Evolutionary conservation across 2,888 invertebrate genomes (phyloP).

Genomic region (Scelioninae gen. 1): DNA sequence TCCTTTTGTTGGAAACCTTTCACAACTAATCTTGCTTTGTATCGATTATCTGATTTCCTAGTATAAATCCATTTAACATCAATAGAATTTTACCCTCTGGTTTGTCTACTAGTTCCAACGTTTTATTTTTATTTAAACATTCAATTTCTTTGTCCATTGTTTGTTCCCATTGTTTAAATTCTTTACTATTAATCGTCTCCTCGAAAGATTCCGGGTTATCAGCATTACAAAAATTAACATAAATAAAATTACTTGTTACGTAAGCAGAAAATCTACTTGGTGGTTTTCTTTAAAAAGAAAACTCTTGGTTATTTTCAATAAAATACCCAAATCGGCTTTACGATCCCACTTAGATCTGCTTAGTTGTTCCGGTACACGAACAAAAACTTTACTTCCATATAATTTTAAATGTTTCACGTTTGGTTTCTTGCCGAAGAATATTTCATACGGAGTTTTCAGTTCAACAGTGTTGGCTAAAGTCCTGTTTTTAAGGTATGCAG

Average conservation of each 20-base stretch:
- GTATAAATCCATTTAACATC: conserved; percentile 20
- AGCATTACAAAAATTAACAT: conserved; percentile 8
- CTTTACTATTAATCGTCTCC: conserved; percentile 30
- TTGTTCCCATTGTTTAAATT: conserved; percentile 18
- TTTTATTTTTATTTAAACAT: conserved; percentile 43
- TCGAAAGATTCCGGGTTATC: conserved; percentile 31
- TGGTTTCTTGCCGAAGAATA: conserved; percentile 63
- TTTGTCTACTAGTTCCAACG: conserved; percentile 27
- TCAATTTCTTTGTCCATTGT: conserved; percentile 47
- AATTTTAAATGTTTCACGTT: conserved; percentile 61
- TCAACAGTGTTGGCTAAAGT: conserved; percentile 61
- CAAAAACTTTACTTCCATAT: conserved; percentile 71
- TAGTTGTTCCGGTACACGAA: conserved; percentile 64
- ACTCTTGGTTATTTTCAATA: no score
- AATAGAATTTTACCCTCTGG: conserved; percentile 12
- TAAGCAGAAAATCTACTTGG: no score
- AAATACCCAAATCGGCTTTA: conserved; percentile 54
- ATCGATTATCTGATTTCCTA: not conserved
- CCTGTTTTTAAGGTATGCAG: conserved; percentile 62
- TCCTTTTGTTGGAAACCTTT: not conserved
- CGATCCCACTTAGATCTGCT: conserved; percentile 56
- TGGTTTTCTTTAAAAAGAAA: no score
- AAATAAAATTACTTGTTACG: not conserved
- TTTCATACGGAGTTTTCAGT: conserved; percentile 67
- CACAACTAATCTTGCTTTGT: conserved; percentile 8